Conservation (phyloP, 2,888 invertebrate species). For the Neoascia interrupta region DNA sequence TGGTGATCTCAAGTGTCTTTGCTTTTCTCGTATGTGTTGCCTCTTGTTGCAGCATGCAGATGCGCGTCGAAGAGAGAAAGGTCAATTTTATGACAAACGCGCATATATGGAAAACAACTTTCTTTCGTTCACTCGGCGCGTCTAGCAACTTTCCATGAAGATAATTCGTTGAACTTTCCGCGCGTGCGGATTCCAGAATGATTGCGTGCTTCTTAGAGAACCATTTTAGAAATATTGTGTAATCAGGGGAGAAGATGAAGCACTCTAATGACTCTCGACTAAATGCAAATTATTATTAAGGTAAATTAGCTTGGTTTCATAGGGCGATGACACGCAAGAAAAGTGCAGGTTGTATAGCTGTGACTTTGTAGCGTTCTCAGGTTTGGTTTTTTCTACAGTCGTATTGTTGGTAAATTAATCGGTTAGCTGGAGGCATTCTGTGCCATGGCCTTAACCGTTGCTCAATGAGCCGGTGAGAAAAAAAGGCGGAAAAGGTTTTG, state of each 20-base stretch:
- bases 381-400: background rate
- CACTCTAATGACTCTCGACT: conserved; percentile 35
- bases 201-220: background rate
- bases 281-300: conserved; percentile 59
- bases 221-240: too few relatives aligned
- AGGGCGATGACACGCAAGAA: conserved; percentile 3
- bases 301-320: conserved; percentile 35
- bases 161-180: conserved; percentile 57
- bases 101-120: conserved; percentile 68
- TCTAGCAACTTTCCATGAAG: conserved; percentile 62
- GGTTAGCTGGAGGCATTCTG: conserved; percentile 12
- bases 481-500: background rate
- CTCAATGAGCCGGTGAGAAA: background rate
- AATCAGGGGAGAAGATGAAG: conserved; percentile 39
- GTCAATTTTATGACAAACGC: conserved; percentile 55
- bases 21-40: conserved; percentile 23
- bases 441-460: background rate
- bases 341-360: background rate
- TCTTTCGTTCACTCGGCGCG: conserved; percentile 39
- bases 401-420: conserved; percentile 41
- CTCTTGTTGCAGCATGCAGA: conserved; percentile 14
- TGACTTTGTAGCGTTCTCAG: background rate
- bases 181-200: background rate
- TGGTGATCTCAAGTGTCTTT: conserved; percentile 30
- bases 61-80: conserved; percentile 51